Percentiles rank a stretch among this genome's conserved stretches.
Conservation (phyloP, 1,140 invertebrate genomes). For the Hyles euphorbiae region DNA sequence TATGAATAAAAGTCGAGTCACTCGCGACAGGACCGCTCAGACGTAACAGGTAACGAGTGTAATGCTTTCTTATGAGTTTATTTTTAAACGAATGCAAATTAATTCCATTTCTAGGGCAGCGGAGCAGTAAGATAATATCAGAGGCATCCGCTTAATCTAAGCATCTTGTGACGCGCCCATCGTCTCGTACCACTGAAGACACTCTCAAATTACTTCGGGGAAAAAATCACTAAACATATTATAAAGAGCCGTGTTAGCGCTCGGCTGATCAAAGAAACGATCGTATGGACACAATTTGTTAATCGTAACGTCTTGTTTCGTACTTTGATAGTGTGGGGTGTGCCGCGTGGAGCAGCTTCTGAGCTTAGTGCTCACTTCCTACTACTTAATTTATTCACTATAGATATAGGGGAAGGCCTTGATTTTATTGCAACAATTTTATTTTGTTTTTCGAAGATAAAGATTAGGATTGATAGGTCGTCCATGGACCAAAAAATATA, state of each 20-base stretch:
- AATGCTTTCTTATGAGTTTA: constrained; percentile 24
- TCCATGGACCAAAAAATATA: too few relatives aligned
- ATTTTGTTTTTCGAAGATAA: too few relatives aligned
- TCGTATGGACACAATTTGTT: constrained; percentile 16
- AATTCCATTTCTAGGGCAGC: constrained; percentile 31
- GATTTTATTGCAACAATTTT: too few relatives aligned
- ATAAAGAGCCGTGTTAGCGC: constrained; percentile 17
- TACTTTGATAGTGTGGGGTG: constrained; percentile 14
- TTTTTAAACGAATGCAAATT: constrained; percentile 32
- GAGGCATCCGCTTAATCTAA: constrained; percentile 28
- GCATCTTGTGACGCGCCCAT: constrained; percentile 27
- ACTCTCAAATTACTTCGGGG: constrained; percentile 25
- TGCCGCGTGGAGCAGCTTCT: constrained; percentile 1
- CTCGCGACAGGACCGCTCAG: constrained; percentile 19
- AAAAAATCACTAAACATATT: constrained; percentile 29
- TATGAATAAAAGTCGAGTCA: constrained; percentile 1
- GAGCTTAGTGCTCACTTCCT: too few relatives aligned
- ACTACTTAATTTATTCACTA: too few relatives aligned
- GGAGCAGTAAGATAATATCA: constrained; percentile 26
- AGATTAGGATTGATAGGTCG: too few relatives aligned
- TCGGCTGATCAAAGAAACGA: constrained; percentile 11
- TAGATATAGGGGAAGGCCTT: too few relatives aligned
- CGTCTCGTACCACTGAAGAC: constrained; percentile 15
- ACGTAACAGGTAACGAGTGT: constrained; percentile 20
- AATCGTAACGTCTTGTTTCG: constrained; percentile 18